Evolutionary conservation across 2,888 invertebrate genomes (phyloP), one percentile per base, ranked within the genome.

Genomic region (Leucophenga montana): DNA sequence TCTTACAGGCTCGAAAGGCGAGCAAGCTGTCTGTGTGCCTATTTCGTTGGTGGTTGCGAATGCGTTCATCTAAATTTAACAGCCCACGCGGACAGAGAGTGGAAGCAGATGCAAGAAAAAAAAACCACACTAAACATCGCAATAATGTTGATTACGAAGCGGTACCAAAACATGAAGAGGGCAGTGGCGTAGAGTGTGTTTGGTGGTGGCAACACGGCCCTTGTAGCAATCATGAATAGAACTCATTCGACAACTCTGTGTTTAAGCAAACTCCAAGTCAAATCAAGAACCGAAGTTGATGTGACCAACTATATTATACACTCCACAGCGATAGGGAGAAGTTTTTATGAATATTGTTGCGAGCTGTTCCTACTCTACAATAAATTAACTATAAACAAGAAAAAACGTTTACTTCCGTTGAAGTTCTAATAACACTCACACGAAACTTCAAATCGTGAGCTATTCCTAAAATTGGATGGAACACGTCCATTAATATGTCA

Each of bases 11-110:
- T 44, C 22, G 59, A 68, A 65, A 66, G n/a, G 46, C 44, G 27
- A 27, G 66, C 48, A 3, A 57, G 44, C 18, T n/a, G 31, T 14
- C n/a, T 50, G 22, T 14, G 39, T n/a, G n/a, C n/a, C n/a, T 66
- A 16, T 22, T n/a, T 66, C n/a, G 20, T 66, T 18, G 33, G 13
- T 65, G n/a, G 50, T 31, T 33, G n/a, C 39, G 33, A 33, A 18
- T 68, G 31, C 62, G 65, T 64, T 46, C 27, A 46, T 71, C 70
- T 71, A 71, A 71, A 68, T 68, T 66, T 68, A 71, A 66, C 71
- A 68, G 46, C 71, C 71, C 68, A 71, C 71, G 67, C 67, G 6
- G 46, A 18, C 56, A 33, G 44, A 14, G 44, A 68, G 31, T 59
- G 22, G 65, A 20, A 27, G 65, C 54, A 67, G 50, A 57, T 54